phyloP scores from a whole-genome alignment of 2,888 invertebrate species.

The Gasteruption jaculator region DNA sequence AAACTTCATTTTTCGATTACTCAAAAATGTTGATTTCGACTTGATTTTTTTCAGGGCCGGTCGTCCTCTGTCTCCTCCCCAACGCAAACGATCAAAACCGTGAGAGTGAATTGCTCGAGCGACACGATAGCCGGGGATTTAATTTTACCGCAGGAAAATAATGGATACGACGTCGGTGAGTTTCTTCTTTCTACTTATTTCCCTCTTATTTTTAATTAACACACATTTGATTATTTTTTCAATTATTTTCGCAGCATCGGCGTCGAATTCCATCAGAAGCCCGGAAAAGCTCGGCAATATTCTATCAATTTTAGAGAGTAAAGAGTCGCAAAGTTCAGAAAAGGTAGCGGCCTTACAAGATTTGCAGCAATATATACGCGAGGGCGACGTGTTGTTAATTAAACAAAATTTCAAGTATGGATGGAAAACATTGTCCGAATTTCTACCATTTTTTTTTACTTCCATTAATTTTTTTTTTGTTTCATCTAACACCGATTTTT shows the following conservation, averaged over 20 bases:
- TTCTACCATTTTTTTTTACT: no score
- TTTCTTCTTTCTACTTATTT: neutral
- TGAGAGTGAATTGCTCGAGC: conserved; percentile 45
- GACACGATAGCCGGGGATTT: conserved; percentile 48
- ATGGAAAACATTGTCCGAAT: no score
- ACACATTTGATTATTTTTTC: conserved; percentile 8
- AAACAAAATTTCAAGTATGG: conserved; percentile 46
- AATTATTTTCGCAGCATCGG: conserved; percentile 30
- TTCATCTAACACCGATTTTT: conserved; percentile 13
- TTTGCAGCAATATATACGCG: conserved; percentile 44
- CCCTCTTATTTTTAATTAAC: no score
- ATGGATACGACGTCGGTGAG: no score
- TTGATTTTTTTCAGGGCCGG: conserved; percentile 38
- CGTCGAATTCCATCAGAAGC: conserved; percentile 39
- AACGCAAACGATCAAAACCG: conserved; percentile 42
- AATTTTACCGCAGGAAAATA: conserved; percentile 47
- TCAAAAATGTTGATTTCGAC: neutral
- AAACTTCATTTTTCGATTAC: neutral
- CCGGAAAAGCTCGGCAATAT: conserved; percentile 45
- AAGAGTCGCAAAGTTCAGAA: conserved; percentile 34
- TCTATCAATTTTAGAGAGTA: conserved; percentile 39
- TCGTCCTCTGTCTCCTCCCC: conserved; percentile 52
- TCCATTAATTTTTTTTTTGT: conserved; percentile 5
- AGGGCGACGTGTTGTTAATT: conserved; percentile 42
- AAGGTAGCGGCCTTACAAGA: conserved; percentile 43